phyloP scores from a whole-genome alignment of 2,888 invertebrate genomes.

The Tachina lurida region DNA sequence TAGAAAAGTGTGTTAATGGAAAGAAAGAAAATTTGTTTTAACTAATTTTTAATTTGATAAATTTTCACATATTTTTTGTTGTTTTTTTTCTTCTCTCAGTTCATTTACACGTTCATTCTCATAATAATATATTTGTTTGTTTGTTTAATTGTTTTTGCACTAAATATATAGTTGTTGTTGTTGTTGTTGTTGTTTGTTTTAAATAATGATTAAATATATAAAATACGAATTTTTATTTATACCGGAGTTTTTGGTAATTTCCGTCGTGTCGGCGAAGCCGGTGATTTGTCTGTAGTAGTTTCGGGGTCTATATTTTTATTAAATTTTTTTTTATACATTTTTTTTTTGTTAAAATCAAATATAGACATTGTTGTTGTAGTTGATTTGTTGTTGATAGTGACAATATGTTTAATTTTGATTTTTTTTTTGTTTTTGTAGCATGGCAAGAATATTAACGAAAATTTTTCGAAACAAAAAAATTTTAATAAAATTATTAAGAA shows the following conservation, averaged over 20 bases:
- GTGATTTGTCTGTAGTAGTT: constrained; percentile 89
- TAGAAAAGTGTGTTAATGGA: constrained; percentile 33
- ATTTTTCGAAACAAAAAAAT: constrained; percentile 38
- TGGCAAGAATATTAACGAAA: constrained; percentile 43
- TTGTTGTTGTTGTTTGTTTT: constrained; percentile 24
- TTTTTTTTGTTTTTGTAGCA: constrained; percentile 62
- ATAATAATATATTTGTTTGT: background rate
- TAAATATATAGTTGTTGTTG: constrained; percentile 29
- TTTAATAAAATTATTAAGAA: constrained; percentile 44
- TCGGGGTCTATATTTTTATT: constrained; percentile 87
- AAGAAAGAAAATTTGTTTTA: constrained; percentile 13
- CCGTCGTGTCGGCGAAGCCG: constrained; percentile 94
- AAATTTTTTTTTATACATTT: no score
- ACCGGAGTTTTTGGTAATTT: constrained; percentile 98
- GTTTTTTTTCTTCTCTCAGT: constrained; percentile 24
- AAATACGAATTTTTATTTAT: constrained; percentile 85
- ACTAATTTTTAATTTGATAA: background rate
- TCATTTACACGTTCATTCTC: background rate
- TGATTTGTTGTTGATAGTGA: constrained; percentile 54
- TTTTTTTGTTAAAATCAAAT: background rate
- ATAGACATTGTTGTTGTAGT: constrained; percentile 51
- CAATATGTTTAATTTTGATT: constrained; percentile 61
- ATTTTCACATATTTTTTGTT: constrained; percentile 26
- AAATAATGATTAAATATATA: constrained; percentile 49
- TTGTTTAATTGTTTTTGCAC: background rate